Evolutionary conservation across 2,797 vertebrate genomes (phyloP).

Genomic region (Yasuhikotakia modesta): DNA sequence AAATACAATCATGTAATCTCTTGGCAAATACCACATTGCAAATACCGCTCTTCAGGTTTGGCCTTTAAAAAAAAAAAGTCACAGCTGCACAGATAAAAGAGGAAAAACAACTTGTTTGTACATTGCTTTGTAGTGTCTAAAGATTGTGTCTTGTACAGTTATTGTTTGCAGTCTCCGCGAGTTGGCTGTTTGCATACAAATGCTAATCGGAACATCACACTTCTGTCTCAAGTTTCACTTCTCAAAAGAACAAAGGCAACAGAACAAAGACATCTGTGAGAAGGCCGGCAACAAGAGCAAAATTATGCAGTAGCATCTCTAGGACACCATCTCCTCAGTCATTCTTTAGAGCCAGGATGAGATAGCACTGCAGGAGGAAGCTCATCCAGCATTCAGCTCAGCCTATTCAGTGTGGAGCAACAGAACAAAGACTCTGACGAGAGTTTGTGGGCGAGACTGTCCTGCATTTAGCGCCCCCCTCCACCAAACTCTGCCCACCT

Average conservation of each 20-base stretch:
- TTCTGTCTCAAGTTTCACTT: slow-evolving; percentile 33
- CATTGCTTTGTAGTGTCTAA: slow-evolving; percentile 28
- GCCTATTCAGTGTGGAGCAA: not conserved
- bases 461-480: slow-evolving; percentile 50
- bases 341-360: slow-evolving; percentile 32
- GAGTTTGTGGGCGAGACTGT: slow-evolving; percentile 1
- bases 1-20: slow-evolving; percentile 12
- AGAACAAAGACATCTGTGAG: slow-evolving; percentile 35
- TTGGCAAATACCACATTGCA: not conserved
- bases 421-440: slow-evolving; percentile 8
- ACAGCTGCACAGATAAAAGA: slow-evolving; percentile 6
- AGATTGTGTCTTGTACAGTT: slow-evolving; percentile 8
- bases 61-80: slow-evolving; percentile 14
- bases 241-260: slow-evolving; percentile 29
- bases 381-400: slow-evolving; percentile 21
- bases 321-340: slow-evolving; percentile 24
- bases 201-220: slow-evolving; percentile 34
- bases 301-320: slow-evolving; percentile 22
- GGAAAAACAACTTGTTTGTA: slow-evolving; percentile 28
- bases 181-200: slow-evolving; percentile 27
- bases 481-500: slow-evolving; percentile 64
- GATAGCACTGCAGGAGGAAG: not conserved
- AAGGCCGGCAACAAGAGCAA: slow-evolving; percentile 15
- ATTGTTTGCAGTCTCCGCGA: slow-evolving; percentile 13
- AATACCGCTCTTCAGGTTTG: slow-evolving; percentile 14